Evolutionary conservation across 2,113 vertebrate species (phyloP), one percentile per base, ranked within the genome.

Genomic region (Desmodus rotundus): DNA sequence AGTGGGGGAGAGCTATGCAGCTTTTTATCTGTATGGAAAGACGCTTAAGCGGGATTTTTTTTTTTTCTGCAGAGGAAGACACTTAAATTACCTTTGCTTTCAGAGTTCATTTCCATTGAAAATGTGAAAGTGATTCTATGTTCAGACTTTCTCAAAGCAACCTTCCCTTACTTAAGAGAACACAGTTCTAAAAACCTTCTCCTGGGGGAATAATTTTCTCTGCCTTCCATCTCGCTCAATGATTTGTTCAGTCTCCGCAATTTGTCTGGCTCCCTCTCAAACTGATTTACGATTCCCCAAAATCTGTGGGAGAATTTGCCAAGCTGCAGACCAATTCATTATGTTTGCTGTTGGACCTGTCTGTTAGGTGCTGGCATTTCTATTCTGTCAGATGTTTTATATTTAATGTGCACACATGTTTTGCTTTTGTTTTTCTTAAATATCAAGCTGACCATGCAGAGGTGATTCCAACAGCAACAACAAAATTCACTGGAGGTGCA

Each of bases 221-320:
- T 52, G 68, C 81, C 47, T 96, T 89, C 63, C 38, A 12, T 87
- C 63, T 87, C 63, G 47, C 91, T 85, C 77, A 26, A 33, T 72
- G 86, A 89, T 86, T 65, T 92, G 54, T 70, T 84, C 33, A 2
- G 70, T 92, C 87, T 87, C 81, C 76, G 73, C 85, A 72, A 94
- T 94, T 92, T 88, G 58, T 89, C 90, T 91, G 91, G 43, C 52
- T 94, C 73, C 11, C 89, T 95, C 92, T 97, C 96, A 81, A 95
- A 50, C 91, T 93, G 89, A 97, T 96, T 96, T 95, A 96, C 4
- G 13, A 86, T 70, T 73, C 95, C 94, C 70, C 85, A 82, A 95
- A 89, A 94, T 97, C 72, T 31, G 58, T 33, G 24, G 47, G 68
- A 82, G 87, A 92, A 84, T 89, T 61, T 92, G 87, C 61, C 90